Percentiles rank a stretch among this genome's conserved stretches.
Evolutionary conservation across 2,113 vertebrate genomes (phyloP).

Genomic region (Xyliphius kryptos): DNA sequence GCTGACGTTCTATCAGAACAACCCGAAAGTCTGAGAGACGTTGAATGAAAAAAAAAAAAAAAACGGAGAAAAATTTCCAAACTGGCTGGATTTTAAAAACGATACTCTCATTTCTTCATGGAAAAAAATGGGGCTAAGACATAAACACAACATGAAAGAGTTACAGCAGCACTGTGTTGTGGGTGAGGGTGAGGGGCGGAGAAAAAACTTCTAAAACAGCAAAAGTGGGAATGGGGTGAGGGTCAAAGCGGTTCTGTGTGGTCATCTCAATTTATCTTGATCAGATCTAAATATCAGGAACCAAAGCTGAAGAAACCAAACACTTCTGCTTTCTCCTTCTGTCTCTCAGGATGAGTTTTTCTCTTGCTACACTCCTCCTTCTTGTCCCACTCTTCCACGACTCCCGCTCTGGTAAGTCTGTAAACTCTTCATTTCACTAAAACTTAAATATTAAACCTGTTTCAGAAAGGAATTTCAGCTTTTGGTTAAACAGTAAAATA

Average conservation of each 20-base stretch:
- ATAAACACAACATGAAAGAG: constrained; percentile 10
- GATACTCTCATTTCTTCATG: not conserved
- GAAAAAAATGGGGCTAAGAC: not conserved
- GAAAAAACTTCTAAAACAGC: constrained; percentile 14
- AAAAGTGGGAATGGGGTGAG: constrained; percentile 8
- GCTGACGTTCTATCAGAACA: constrained; percentile 11
- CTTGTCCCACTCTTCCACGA: no score
- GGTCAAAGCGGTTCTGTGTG: constrained; percentile 1
- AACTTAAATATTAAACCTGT: no score
- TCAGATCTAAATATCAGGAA: not conserved
- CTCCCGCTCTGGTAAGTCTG: no score
- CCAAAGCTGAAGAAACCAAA: not conserved
- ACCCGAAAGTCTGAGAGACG: not conserved
- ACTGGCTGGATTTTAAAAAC: not conserved
- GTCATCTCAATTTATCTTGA: not conserved
- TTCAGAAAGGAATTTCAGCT: no score
- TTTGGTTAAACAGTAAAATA: no score
- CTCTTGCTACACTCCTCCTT: no score
- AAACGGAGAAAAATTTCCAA: not conserved
- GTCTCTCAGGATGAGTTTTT: not conserved
- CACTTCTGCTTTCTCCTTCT: not conserved
- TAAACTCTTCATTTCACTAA: no score
- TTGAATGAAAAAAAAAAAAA: not conserved
- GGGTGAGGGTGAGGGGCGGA: not conserved
- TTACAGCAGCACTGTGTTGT: not conserved